phyloP scores from a whole-genome alignment of 2,797 vertebrate species.

The Salmo trutta region DNA sequence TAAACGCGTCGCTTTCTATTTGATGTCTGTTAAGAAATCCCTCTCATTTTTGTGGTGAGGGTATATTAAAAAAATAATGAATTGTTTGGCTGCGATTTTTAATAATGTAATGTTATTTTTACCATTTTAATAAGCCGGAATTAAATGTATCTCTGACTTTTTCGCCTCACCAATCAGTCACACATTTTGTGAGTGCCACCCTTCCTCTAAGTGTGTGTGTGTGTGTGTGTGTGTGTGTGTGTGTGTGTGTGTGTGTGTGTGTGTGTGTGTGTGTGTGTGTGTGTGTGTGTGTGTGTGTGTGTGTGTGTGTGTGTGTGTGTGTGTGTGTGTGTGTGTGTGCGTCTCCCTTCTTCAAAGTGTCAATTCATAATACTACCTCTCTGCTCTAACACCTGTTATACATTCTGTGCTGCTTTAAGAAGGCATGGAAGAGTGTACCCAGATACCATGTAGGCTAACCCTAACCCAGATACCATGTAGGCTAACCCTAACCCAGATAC shows the following conservation, averaged over 20 bases:
- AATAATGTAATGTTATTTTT: slow-evolving; percentile 2
- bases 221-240: no score
- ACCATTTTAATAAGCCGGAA: neutral
- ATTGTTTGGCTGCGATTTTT: neutral
- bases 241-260: no score
- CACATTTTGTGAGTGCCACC: neutral
- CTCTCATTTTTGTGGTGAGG: neutral
- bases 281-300: neutral
- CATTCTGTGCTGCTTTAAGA: neutral
- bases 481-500: neutral
- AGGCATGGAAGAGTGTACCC: neutral
- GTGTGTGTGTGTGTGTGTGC: no score
- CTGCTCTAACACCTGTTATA: neutral
- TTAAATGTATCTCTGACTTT: neutral
- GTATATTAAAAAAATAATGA: neutral
- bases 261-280: neutral
- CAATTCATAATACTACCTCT: neutral
- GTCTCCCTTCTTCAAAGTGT: neutral
- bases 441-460: neutral
- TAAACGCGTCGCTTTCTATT: neutral
- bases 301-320: no score
- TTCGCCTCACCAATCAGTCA: neutral
- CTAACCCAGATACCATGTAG: no score
- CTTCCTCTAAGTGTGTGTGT: neutral
- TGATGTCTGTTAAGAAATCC: neutral